A percentile compares a stretch with the other conserved stretches of the same genome.
These are phyloP conservation scores for Spatulosminthurus flaviceps DNA, from an alignment of 2,888 invertebrate genomes.

Conservation along the genomic window DNA sequence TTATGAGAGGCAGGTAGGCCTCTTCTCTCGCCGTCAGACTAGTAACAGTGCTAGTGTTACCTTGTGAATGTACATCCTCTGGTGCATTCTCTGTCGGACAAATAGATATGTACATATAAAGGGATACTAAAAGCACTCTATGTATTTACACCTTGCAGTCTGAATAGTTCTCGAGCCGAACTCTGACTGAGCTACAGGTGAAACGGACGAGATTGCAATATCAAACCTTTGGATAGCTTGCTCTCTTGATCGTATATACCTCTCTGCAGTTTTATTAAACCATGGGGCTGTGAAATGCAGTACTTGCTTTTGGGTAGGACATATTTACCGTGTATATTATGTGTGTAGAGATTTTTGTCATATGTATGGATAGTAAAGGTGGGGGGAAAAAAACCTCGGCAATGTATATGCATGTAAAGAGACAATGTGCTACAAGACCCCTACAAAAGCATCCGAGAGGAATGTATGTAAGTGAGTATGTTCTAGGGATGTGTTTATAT, in stretches of 20 bases:
- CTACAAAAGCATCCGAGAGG: too few species aligned
- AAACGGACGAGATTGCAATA: constrained; percentile 18
- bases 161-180: neutral
- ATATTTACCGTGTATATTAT: neutral
- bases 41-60: neutral
- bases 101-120: too few species aligned
- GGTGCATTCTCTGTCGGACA: too few species aligned
- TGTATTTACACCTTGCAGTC: neutral
- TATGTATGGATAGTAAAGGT: too few species aligned
- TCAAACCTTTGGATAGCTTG: neutral
- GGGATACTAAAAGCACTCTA: too few species aligned
- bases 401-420: neutral
- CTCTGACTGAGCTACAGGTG: neutral
- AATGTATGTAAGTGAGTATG: too few species aligned
- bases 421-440: neutral
- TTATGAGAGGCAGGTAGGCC: neutral
- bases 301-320: constrained; percentile 1
- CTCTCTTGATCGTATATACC: neutral
- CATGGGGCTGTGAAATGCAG: constrained; percentile 13
- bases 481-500: too few species aligned
- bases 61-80: neutral
- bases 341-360: too few species aligned
- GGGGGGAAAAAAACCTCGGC: neutral
- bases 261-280: neutral
- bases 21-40: too few species aligned